Conservation (phyloP, 1,140 invertebrate species). For the Calosoma granatense region DNA sequence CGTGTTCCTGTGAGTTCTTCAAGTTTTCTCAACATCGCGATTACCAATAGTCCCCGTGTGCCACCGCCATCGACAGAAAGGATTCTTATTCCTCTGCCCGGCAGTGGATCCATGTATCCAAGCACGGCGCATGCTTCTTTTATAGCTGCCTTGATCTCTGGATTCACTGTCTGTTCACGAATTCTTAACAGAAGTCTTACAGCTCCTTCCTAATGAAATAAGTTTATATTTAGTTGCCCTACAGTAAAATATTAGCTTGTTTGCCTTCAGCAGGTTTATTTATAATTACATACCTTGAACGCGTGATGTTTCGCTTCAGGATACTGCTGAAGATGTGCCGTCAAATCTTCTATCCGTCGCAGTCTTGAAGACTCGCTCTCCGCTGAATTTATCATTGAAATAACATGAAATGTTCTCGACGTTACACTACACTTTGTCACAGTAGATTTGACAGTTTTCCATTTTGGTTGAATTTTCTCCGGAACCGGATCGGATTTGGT, state of each 20-base stretch:
- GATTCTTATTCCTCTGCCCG: slow-evolving; percentile 65
- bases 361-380: slow-evolving; percentile 46
- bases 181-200: slow-evolving; percentile 48
- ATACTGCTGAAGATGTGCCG: slow-evolving; percentile 57
- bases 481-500: slow-evolving; percentile 11
- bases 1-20: slow-evolving; percentile 59
- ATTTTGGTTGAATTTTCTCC: slow-evolving; percentile 22
- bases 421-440: slow-evolving; percentile 46
- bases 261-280: background rate
- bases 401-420: slow-evolving; percentile 55
- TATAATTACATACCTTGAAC: slow-evolving; percentile 45
- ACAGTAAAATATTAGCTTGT: background rate
- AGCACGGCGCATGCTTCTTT: slow-evolving; percentile 61
- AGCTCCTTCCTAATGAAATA: slow-evolving; percentile 45
- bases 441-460: slow-evolving; percentile 22
- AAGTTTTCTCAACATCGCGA: slow-evolving; percentile 68
- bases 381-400: slow-evolving; percentile 49
- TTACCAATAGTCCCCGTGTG: slow-evolving; percentile 69
- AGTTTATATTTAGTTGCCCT: slow-evolving; percentile 4
- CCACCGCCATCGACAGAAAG: slow-evolving; percentile 87
- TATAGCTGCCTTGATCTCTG: slow-evolving; percentile 33
- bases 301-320: slow-evolving; percentile 59
- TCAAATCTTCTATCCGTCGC: slow-evolving; percentile 54
- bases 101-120: slow-evolving; percentile 60
- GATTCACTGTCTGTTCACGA: slow-evolving; percentile 35